phyloP scores from a whole-genome alignment of 1,140 invertebrate species.

The Choristoneura fumiferana region DNA sequence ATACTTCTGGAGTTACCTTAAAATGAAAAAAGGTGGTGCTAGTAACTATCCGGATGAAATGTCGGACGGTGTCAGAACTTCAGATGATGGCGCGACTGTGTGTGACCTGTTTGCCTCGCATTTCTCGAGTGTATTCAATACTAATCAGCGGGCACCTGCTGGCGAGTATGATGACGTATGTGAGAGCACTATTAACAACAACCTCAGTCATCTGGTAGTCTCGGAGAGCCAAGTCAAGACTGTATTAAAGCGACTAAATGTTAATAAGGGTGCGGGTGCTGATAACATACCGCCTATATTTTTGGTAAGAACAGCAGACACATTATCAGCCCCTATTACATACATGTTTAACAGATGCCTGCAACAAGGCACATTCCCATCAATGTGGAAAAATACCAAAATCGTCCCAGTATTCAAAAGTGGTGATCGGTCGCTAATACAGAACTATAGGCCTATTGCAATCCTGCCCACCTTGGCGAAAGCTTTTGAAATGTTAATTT shows the following conservation, averaged over 20 bases:
- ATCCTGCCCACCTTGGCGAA: conserved; percentile 1
- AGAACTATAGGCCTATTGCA: conserved; percentile 11
- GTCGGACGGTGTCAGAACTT: background rate
- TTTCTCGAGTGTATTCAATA: background rate
- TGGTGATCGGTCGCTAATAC: background rate
- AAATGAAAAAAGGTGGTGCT: background rate
- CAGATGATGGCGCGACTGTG: background rate
- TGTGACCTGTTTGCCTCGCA: conserved; percentile 5
- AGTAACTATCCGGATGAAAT: conserved; percentile 1
- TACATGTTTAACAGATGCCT: background rate
- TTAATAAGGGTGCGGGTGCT: background rate
- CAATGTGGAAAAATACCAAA: background rate
- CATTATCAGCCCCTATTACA: background rate
- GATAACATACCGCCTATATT: conserved; percentile 3
- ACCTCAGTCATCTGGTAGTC: background rate
- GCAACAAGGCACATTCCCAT: background rate
- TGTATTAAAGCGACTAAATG: background rate
- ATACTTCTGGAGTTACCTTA: too few species aligned
- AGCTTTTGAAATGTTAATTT: conserved; percentile 6
- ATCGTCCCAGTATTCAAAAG: background rate
- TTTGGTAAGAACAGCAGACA: background rate
- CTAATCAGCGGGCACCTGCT: too few species aligned
- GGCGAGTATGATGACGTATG: too few species aligned
- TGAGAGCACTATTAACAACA: background rate
- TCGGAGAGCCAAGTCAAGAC: too few species aligned